Evolutionary conservation across 2,113 vertebrate genomes (phyloP).

Genomic region (Uria lomvia): DNA sequence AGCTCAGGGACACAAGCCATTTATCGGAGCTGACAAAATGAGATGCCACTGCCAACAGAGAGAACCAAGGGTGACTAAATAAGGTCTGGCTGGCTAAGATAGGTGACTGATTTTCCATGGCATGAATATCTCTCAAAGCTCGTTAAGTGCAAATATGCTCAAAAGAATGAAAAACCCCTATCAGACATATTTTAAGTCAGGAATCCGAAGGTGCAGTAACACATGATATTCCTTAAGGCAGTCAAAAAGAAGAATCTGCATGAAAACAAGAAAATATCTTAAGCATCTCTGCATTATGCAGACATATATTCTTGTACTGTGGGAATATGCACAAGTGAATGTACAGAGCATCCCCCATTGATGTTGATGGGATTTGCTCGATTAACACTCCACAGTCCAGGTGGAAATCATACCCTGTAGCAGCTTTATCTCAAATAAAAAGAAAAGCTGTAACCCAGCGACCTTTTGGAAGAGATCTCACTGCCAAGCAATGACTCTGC

Average conservation of each 20-base stretch:
- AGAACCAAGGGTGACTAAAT: neutral
- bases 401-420: neutral
- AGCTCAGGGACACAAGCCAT: neutral
- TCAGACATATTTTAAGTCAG: conserved; percentile 16
- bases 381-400: neutral
- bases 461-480: neutral
- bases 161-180: conserved; percentile 8
- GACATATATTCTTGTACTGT: neutral
- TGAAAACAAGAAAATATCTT: conserved; percentile 35
- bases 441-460: neutral
- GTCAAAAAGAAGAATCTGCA: conserved; percentile 26
- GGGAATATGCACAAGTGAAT: neutral
- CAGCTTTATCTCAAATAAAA: neutral
- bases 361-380: neutral
- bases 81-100: neutral
- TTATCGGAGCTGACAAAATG: neutral
- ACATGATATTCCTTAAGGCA: neutral
- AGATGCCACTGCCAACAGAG: neutral
- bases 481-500: neutral
- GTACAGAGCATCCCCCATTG: neutral
- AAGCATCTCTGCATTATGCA: conserved; percentile 23
- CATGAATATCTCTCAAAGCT: conserved; percentile 18
- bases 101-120: conserved; percentile 16
- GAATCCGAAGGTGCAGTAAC: conserved; percentile 18
- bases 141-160: conserved; percentile 8